Base-by-base conservation (phyloP, 2,113 vertebrate genomes). In the Neoarius graeffei region DNA sequence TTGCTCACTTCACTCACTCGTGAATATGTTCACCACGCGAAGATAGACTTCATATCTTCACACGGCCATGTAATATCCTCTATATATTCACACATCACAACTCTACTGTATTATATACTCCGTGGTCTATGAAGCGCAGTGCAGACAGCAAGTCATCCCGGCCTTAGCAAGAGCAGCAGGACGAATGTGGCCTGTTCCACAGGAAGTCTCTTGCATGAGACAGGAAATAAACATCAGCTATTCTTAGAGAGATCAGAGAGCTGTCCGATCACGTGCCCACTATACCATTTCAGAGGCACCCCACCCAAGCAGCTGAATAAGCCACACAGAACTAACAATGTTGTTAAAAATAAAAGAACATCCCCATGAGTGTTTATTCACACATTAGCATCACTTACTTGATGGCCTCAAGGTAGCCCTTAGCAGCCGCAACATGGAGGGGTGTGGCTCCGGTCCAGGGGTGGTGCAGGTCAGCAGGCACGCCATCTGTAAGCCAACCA, bases 361-460 rank as follows among this genome's bases (percentile, higher is more conserved):
- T 50, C 10, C 42, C 7, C 30, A 15, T 10, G 11, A 48, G 8
- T 27, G 25, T 54, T 35, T 56, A 56, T 5, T 48, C 52, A 17
- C 4, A 71, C 60, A 30, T 50, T 74, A 50, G 35, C 35, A 20
- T 59, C 0, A 71, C 94, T 94, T 91, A 98, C 98, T 97, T 99
- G 92, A 99, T 97, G 86, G 97, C 98, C 92, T 99, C 97, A 5
- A 96, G 90, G 88, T 99, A 99, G 90, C 98, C 97, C 92, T 99
- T 99, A 83, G 98, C 98, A 0, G 98, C 97, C 52, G 98, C 97
- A 5, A 99, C 98, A 0, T 99, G 98, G 27, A 99, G 95, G 14
- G 97, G 97, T 0, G 97, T 97, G 93, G 98, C 98, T 1, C 97
- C 97, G 0, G 97, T 98, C 79, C 94, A 95, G 20, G 96, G 94